Evolutionary conservation across 2,113 vertebrate species (phyloP).

Genomic region (Entelurus aequoreus): DNA sequence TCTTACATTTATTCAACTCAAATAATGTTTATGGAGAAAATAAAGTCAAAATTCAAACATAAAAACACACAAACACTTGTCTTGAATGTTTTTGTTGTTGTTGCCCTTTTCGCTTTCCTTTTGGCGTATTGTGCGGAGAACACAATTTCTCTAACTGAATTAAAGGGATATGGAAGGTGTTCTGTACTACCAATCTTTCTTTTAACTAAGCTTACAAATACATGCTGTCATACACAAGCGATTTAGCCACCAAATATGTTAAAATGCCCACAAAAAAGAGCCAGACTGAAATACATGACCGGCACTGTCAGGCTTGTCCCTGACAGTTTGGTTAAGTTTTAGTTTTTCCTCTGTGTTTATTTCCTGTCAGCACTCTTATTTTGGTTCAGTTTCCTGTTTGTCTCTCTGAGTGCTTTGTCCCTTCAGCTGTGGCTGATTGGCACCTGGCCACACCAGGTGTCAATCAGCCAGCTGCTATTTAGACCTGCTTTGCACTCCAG

Average conservation of each 20-base stretch:
- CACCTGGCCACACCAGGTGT: too few relatives aligned
- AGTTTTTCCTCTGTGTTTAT: too few relatives aligned
- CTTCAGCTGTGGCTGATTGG: too few relatives aligned
- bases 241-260: constrained; percentile 14
- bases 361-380: too few relatives aligned
- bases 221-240: constrained; percentile 1
- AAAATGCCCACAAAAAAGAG: constrained; percentile 14
- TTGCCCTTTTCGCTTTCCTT: background rate
- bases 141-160: background rate
- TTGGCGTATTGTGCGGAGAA: background rate
- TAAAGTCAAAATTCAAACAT: background rate
- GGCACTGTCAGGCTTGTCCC: background rate
- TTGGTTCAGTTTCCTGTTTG: too few relatives aligned
- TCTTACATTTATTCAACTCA: constrained; percentile 1
- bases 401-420: too few relatives aligned
- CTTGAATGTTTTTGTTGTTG: background rate
- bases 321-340: too few relatives aligned
- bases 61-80: background rate
- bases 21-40: background rate
- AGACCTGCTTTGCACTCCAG: too few relatives aligned
- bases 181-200: background rate
- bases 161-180: constrained; percentile 11
- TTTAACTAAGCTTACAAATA: constrained; percentile 6
- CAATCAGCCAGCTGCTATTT: too few relatives aligned
- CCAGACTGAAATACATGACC: background rate